phyloP scores from a whole-genome alignment of 2,113 vertebrate genomes.

The Gambusia affinis region DNA sequence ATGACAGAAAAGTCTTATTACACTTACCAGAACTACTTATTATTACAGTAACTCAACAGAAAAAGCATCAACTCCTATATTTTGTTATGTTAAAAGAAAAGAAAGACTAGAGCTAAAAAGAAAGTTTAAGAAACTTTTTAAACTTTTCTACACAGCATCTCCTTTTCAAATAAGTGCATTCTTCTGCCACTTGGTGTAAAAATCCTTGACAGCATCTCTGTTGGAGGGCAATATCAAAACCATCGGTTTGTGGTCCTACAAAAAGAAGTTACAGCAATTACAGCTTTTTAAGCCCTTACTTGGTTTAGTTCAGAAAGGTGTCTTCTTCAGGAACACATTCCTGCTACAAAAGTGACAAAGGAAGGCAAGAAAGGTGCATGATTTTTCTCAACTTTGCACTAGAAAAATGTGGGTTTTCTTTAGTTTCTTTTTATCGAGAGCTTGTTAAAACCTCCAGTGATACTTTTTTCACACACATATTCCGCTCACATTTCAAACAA shows the following conservation, averaged over 20 bases:
- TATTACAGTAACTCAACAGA: too few relatives aligned
- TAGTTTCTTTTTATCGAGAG: constrained; percentile 11
- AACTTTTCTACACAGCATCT: too few relatives aligned
- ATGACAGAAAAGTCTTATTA: too few relatives aligned
- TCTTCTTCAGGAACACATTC: neutral
- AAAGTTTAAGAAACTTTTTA: too few relatives aligned
- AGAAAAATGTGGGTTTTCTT: neutral
- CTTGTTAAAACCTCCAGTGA: constrained; percentile 31
- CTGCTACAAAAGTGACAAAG: neutral
- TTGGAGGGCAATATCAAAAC: neutral
- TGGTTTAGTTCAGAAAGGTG: neutral
- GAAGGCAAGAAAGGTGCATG: neutral
- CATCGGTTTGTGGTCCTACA: neutral
- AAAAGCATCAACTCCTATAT: too few relatives aligned
- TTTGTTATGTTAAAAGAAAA: too few relatives aligned
- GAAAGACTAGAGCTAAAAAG: too few relatives aligned
- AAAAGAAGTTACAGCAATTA: neutral
- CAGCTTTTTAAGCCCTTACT: neutral
- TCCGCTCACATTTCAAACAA: constrained; percentile 8
- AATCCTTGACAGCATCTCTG: neutral
- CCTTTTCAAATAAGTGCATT: neutral
- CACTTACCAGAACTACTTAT: too few relatives aligned
- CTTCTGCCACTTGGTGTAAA: neutral
- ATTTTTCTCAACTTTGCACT: neutral
- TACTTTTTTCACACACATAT: constrained; percentile 3